Percentiles rank a stretch among this genome's conserved stretches.
phyloP scores from a whole-genome alignment of 2,888 invertebrate genomes.

The Drosophila anomelani region DNA sequence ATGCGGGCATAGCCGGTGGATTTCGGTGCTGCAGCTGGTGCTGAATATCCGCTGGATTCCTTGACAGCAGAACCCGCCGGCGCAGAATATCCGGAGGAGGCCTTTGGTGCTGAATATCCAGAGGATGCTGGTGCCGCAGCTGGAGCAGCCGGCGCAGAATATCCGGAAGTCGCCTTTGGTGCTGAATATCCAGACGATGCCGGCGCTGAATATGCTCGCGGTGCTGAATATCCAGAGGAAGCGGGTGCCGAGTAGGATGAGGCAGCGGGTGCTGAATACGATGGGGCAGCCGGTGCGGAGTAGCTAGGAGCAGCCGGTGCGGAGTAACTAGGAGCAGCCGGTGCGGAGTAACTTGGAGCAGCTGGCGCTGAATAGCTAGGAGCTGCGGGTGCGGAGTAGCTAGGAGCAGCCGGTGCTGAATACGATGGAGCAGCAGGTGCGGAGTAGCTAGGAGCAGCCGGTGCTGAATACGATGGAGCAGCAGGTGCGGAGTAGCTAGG shows the following conservation, averaged over 20 bases:
- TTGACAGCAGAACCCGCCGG: slow-evolving; percentile 24
- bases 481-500: slow-evolving; percentile 26
- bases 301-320: slow-evolving; percentile 10
- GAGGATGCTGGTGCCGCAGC: slow-evolving; percentile 20
- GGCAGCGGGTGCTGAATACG: slow-evolving; percentile 7
- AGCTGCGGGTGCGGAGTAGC: slow-evolving; percentile 18
- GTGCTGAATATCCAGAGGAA: slow-evolving; percentile 24
- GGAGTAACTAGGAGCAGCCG: slow-evolving; percentile 12
- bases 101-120: slow-evolving; percentile 36
- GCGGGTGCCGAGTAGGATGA: slow-evolving; percentile 38
- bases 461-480: slow-evolving; percentile 7
- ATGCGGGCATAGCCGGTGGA: slow-evolving; percentile 52
- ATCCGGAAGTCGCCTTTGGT: slow-evolving; percentile 3
- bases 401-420: slow-evolving; percentile 16
- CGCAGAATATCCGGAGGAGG: slow-evolving; percentile 33
- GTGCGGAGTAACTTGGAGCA: slow-evolving; percentile 24
- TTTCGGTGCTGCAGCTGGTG: slow-evolving; percentile 25
- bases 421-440: too few species aligned
- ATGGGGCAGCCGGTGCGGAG: slow-evolving; percentile 33
- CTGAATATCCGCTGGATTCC: slow-evolving; percentile 32
- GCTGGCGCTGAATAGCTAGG: slow-evolving; percentile 34
- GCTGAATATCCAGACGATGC: slow-evolving; percentile 33
- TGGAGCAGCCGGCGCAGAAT: slow-evolving; percentile 44
- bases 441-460: too few species aligned
- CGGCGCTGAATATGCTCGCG: slow-evolving; percentile 39